Conservation (phyloP, 2,888 invertebrate species). For the Perizoma affinitatum region DNA sequence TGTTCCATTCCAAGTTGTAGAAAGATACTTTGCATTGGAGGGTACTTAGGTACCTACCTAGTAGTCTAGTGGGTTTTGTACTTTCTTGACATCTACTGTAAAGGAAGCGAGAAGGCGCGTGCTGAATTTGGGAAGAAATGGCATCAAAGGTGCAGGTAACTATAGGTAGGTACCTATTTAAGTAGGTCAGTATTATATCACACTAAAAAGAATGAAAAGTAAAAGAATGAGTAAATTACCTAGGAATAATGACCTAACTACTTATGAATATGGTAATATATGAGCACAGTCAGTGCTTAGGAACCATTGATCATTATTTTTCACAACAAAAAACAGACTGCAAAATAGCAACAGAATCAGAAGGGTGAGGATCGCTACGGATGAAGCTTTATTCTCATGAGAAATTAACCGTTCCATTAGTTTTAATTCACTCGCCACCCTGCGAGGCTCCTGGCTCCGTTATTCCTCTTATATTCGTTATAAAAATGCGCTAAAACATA, state of each 20-base stretch:
- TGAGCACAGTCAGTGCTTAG: constrained; percentile 11
- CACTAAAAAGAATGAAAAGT: too few species aligned
- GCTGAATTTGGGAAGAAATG: constrained; percentile 26
- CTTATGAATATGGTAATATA: too few species aligned
- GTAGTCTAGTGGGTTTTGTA: too few species aligned
- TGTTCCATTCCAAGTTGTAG: constrained; percentile 37
- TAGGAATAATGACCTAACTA: too few species aligned
- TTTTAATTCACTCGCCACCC: constrained; percentile 80
- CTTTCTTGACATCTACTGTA: background rate
- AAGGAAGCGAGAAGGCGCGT: constrained; percentile 8
- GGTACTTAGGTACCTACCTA: too few species aligned
- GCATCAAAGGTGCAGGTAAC: background rate
- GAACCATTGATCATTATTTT: constrained; percentile 28
- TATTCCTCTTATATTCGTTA: constrained; percentile 72
- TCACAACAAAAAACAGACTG: constrained; percentile 34
- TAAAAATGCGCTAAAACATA: constrained; percentile 71
- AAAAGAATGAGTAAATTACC: too few species aligned
- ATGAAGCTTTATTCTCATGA: constrained; percentile 77
- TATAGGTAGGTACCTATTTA: background rate
- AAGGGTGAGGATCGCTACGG: constrained; percentile 56
- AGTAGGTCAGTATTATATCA: background rate
- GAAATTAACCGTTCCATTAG: constrained; percentile 83
- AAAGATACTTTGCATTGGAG: too few species aligned
- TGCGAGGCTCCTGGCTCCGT: constrained; percentile 69
- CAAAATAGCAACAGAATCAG: constrained; percentile 54